Evolutionary conservation across 2,888 invertebrate genomes (phyloP), one percentile per base, ranked within the genome.

Genomic region (Gandaritis pyraliata): DNA sequence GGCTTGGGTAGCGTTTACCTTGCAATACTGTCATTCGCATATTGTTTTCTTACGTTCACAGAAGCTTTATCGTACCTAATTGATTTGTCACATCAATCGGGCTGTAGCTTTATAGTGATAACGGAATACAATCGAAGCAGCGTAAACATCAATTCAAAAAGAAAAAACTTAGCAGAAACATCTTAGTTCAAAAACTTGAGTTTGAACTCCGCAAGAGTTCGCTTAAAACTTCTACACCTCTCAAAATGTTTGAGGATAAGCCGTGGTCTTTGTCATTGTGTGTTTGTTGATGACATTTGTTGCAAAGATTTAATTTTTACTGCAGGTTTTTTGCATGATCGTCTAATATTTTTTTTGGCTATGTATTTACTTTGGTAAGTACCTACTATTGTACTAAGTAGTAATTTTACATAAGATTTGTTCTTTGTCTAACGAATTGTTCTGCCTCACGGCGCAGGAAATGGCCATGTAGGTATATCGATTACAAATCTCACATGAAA

Each of bases 181-280:
- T 61, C 58, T 39, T 62, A 58, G 62, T 65, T 66, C 68, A 52
- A 61, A 65, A 64, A 70, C 61, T 70, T 68, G 41, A 66, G 65
- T 65, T 66, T 57, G 53, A 49, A 58, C 41, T 63, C 59, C 46
- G 58, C 47, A 53, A 39, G 54, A 47, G 45, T 41, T 59, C 58
- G 57, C 41, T 58, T 43, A 38, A 53, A 65, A 65, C 46, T 64
- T 66, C 58, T 63, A 56, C 69, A 69, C 63, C 62, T 64, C 60
- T 64, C 58, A 56, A 61, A 65, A 52, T 59, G 64, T 61, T 41
- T 38, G n/a, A 56, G 46, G 29, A 46, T 23, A 46, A 49, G 49
- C 12, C 7, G 0, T 7, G 2, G 47, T 39, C 11, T 48, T 13
- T n/a, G 12, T 13, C 8, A 11, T 29, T 11, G 6, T 11, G 6